Evolutionary conservation across 2,888 invertebrate species (phyloP).

Genomic region (Sinhomidia bicolor): DNA sequence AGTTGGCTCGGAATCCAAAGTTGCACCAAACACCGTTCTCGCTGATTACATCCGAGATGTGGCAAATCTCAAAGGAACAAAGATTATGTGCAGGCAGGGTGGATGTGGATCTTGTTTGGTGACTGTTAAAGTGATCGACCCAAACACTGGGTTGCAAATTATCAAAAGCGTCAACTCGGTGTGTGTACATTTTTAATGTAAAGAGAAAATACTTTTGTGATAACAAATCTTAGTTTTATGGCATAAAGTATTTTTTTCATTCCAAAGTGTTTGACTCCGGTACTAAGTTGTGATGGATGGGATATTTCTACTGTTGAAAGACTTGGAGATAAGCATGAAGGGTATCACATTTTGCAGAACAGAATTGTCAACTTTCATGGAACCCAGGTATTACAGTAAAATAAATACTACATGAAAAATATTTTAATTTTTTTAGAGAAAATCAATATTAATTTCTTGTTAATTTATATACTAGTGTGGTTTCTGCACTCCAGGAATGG

Average conservation of each 20-base stretch:
- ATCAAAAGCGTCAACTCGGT: slow-evolving; percentile 46
- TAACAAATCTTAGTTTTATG: no score
- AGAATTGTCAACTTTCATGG: slow-evolving; percentile 83
- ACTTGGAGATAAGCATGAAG: slow-evolving; percentile 85
- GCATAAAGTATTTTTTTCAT: not conserved
- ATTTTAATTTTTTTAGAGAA: not conserved
- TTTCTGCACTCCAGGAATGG: slow-evolving; percentile 44
- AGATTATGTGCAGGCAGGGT: slow-evolving; percentile 63
- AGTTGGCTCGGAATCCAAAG: not conserved
- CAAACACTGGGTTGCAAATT: slow-evolving; percentile 2
- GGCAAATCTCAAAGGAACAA: slow-evolving; percentile 63
- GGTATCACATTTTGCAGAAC: slow-evolving; percentile 88
- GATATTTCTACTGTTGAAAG: slow-evolving; percentile 89
- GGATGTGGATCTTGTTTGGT: slow-evolving; percentile 61
- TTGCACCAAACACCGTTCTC: slow-evolving; percentile 31
- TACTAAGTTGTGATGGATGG: slow-evolving; percentile 86
- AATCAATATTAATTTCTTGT: not conserved
- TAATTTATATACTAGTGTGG: slow-evolving; percentile 40
- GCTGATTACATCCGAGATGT: slow-evolving; percentile 67
- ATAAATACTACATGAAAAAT: not conserved
- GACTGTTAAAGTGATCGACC: slow-evolving; percentile 43
- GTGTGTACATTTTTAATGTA: no score
- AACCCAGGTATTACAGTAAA: slow-evolving; percentile 38
- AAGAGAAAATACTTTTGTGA: no score
- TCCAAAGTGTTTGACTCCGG: slow-evolving; percentile 86